Conservation (phyloP, 2,113 vertebrate genomes). For the Dissostichus mawsoni region DNA sequence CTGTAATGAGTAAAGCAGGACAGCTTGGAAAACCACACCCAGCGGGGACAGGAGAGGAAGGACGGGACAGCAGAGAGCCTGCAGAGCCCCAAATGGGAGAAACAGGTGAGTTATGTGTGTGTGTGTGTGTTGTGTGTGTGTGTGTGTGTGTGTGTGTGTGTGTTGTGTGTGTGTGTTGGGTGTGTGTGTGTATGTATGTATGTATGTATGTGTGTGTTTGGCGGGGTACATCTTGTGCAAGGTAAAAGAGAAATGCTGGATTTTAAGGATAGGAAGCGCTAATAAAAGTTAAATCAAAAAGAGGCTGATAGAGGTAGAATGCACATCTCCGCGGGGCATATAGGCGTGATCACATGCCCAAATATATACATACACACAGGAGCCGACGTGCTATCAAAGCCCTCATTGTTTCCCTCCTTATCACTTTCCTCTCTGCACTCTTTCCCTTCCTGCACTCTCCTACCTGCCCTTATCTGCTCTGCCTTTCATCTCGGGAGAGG, state of each 20-base stretch:
- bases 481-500: conserved; percentile 74
- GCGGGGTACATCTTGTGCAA: conserved; percentile 54
- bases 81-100: conserved; percentile 64
- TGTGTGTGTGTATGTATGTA: conserved; percentile 10
- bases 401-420: conserved; percentile 72
- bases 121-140: conserved; percentile 15
- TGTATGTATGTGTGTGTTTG: conserved; percentile 10
- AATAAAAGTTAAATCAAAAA: conserved; percentile 57
- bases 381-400: conserved; percentile 65
- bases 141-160: conserved; percentile 16
- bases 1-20: conserved; percentile 71
- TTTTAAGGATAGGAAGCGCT: conserved; percentile 38
- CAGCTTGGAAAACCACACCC: conserved; percentile 73
- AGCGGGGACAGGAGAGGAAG: conserved; percentile 57
- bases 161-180: conserved; percentile 22
- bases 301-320: conserved; percentile 39
- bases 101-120: conserved; percentile 68
- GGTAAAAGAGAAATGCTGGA: conserved; percentile 53
- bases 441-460: conserved; percentile 72
- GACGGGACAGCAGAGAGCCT: conserved; percentile 43
- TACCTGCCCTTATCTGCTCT: conserved; percentile 77
- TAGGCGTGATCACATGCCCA: background rate
- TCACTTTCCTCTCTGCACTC: conserved; percentile 70
- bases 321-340: background rate
- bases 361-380: conserved; percentile 42